phyloP scores from a whole-genome alignment of 2,113 vertebrate genomes.

The Corythoichthys intestinalis region DNA sequence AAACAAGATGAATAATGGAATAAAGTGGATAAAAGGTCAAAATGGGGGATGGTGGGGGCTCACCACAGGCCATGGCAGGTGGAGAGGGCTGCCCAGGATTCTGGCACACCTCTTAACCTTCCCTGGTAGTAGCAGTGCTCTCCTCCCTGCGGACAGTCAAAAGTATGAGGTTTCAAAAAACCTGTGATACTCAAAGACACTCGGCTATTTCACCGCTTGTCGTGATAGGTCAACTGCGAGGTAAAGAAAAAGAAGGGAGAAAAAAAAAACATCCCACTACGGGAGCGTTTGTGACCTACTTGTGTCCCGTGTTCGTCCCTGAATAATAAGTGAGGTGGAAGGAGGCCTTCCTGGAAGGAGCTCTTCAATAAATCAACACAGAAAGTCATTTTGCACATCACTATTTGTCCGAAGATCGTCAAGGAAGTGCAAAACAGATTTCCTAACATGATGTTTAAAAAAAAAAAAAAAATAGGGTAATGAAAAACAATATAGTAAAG shows the following conservation, averaged over 20 bases:
- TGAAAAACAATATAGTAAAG: too few species aligned
- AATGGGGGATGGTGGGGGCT: conserved; percentile 7
- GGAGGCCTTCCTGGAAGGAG: conserved; percentile 19
- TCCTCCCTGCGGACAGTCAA: conserved; percentile 73
- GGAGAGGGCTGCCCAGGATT: conserved; percentile 85
- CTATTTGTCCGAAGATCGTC: not conserved
- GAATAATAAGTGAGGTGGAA: conserved; percentile 34
- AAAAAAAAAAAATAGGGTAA: too few species aligned
- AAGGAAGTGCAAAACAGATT: too few species aligned
- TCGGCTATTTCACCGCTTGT: conserved; percentile 15
- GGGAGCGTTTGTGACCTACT: conserved; percentile 58
- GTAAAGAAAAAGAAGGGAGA: not conserved
- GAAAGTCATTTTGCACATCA: not conserved
- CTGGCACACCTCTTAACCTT: conserved; percentile 72
- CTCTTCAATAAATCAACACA: conserved; percentile 50
- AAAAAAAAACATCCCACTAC: not conserved
- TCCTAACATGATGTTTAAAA: not conserved
- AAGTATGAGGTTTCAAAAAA: conserved; percentile 2
- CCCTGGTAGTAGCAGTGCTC: conserved; percentile 98
- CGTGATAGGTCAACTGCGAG: not conserved
- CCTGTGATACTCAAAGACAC: not conserved
- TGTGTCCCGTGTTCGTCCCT: conserved; percentile 28
- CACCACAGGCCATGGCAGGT: conserved; percentile 89
- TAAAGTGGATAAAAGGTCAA: not conserved
- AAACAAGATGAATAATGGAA: not conserved